Conservation (phyloP, 2,113 vertebrate species). For the Petromus typicus region DNA sequence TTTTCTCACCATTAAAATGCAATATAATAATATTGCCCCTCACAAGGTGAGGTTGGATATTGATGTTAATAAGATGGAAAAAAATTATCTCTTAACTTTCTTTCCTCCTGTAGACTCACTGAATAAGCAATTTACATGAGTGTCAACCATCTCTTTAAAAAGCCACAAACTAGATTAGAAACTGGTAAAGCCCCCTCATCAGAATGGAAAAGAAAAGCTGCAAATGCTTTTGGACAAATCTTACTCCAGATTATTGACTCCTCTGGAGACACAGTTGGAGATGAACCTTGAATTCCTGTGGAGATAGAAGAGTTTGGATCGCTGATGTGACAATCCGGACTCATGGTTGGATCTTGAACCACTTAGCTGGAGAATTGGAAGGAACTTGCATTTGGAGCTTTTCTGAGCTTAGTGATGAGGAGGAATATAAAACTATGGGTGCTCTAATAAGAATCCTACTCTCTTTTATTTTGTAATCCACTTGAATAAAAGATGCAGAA, state of each 20-base stretch:
- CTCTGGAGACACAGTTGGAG: background rate
- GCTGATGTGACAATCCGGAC: background rate
- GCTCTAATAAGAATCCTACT: background rate
- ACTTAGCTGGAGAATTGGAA: background rate
- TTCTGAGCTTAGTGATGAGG: background rate
- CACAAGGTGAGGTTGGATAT: fast-evolving
- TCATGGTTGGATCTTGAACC: background rate
- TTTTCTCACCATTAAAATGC: constrained; percentile 24
- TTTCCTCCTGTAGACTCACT: background rate
- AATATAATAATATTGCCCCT: background rate
- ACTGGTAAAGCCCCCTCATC: background rate
- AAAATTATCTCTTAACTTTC: background rate
- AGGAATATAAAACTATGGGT: background rate
- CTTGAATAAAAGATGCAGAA: background rate
- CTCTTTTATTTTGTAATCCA: background rate
- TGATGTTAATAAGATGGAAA: background rate
- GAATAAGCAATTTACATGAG: background rate
- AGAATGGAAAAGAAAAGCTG: background rate
- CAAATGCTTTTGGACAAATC: background rate
- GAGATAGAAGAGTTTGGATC: too few relatives aligned
- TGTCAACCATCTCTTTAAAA: background rate
- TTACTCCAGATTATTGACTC: too few relatives aligned
- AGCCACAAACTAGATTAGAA: background rate
- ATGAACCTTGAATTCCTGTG: background rate
- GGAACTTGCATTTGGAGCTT: background rate